A percentile compares a stretch with the other conserved stretches of the same genome.
phyloP scores from a whole-genome alignment of 2,797 vertebrate species.

The Enteromius argenteus region DNA sequence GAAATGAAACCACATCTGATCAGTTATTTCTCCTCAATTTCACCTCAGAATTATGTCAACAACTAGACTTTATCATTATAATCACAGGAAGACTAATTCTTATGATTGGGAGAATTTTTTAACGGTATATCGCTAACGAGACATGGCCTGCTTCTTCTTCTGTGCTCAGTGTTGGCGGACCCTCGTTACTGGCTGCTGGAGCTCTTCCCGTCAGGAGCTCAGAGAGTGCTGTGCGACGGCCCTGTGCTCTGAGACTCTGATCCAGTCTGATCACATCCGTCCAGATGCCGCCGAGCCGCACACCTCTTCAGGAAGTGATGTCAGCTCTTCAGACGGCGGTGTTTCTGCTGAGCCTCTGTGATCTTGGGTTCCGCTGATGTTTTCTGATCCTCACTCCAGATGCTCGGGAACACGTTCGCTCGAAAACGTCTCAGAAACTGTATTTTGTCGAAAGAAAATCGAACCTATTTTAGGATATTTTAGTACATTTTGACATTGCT shows the following conservation, averaged over 20 bases:
- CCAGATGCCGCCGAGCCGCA: background rate
- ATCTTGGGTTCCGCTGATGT: background rate
- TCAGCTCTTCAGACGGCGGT: background rate
- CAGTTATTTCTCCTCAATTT: too few species aligned
- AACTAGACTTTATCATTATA: too few species aligned
- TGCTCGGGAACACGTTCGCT: background rate
- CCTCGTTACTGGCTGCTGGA: conserved; percentile 82
- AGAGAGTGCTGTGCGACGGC: conserved; percentile 80
- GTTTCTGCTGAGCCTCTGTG: background rate
- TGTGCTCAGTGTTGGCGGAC: conserved; percentile 77
- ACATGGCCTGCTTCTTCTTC: too few species aligned
- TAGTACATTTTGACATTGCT: background rate
- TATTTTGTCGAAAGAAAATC: background rate
- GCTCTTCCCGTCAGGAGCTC: conserved; percentile 76
- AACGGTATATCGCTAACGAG: too few species aligned
- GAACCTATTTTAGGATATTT: background rate
- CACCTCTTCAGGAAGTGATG: background rate
- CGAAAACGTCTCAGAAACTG: background rate
- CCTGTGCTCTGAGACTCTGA: conserved; percentile 67
- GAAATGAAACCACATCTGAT: too few species aligned
- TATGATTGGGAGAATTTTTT: too few species aligned
- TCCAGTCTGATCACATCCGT: too few species aligned
- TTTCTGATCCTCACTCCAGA: background rate
- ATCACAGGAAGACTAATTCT: too few species aligned
- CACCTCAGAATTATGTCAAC: too few species aligned